These are phyloP conservation scores for Microtus montanus DNA, from an alignment of 2,113 vertebrate genomes.

Conservation along the genomic window DNA sequence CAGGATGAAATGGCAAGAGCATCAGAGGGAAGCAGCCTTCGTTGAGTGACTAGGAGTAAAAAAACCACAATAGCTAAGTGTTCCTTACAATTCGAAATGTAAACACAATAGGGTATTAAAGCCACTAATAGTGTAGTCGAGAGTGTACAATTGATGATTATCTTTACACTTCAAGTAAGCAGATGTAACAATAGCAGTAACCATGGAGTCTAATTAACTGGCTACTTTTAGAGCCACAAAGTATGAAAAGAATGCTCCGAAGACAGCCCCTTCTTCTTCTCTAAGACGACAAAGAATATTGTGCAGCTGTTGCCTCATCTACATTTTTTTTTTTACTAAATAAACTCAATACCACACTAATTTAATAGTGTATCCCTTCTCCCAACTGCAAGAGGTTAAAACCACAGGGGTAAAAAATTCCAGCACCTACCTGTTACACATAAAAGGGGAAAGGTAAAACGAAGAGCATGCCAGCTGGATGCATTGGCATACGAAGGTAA, in stretches of 20 bases:
- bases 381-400: conserved; percentile 68
- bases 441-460: conserved; percentile 13
- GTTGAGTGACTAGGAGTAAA: conserved; percentile 84
- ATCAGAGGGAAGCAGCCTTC: conserved; percentile 84
- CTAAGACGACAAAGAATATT: conserved; percentile 71
- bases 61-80: conserved; percentile 88
- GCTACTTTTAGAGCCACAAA: conserved; percentile 82
- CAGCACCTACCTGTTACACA: background rate
- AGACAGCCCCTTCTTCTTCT: conserved; percentile 77
- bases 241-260: conserved; percentile 80
- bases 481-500: background rate
- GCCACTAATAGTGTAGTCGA: conserved; percentile 85
- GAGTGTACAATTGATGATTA: conserved; percentile 84
- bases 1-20: conserved; percentile 87
- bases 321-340: conserved; percentile 44
- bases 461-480: background rate
- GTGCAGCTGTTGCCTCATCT: conserved; percentile 63
- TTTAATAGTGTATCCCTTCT: conserved; percentile 29
- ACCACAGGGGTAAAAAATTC: background rate
- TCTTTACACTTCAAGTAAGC: conserved; percentile 87
- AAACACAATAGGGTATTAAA: conserved; percentile 86
- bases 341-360: conserved; percentile 63
- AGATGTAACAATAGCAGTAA: conserved; percentile 84
- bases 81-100: conserved; percentile 84
- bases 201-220: conserved; percentile 85